phyloP scores from a whole-genome alignment of 2,888 invertebrate genomes.

The Calameuta idolon region DNA sequence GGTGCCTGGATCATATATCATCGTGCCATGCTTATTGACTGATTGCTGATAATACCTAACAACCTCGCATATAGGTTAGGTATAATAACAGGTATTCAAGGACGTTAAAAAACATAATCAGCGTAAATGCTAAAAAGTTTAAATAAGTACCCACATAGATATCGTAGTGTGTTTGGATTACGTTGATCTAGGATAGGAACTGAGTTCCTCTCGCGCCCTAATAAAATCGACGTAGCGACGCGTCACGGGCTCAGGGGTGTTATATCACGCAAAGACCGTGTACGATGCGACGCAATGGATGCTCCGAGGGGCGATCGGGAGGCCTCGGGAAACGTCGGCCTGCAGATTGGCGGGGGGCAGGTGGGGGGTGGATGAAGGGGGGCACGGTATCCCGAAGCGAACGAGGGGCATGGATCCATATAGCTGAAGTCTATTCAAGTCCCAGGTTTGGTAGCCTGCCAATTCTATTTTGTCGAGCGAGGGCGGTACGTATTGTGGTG shows the following conservation, averaged over 20 bases:
- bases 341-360: conserved; percentile 9
- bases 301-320: background rate
- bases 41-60: background rate
- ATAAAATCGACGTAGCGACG: background rate
- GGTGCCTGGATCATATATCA: background rate
- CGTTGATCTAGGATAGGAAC: background rate
- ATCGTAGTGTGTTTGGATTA: background rate
- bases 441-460: conserved; percentile 57
- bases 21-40: background rate
- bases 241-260: conserved; percentile 17
- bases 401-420: conserved; percentile 49
- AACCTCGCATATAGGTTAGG: background rate
- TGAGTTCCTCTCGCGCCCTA: background rate
- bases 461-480: conserved; percentile 64
- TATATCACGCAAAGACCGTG: conserved; percentile 28
- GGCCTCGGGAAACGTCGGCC: background rate
- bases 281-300: background rate
- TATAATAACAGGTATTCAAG: background rate
- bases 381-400: conserved; percentile 22
- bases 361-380: conserved; percentile 5
- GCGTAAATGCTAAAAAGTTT: background rate
- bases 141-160: background rate
- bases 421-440: conserved; percentile 62
- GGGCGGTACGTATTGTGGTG: conserved; percentile 62
- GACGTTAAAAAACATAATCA: background rate